phyloP scores from a whole-genome alignment of 2,888 invertebrate species.

The Coremacera marginata region DNA sequence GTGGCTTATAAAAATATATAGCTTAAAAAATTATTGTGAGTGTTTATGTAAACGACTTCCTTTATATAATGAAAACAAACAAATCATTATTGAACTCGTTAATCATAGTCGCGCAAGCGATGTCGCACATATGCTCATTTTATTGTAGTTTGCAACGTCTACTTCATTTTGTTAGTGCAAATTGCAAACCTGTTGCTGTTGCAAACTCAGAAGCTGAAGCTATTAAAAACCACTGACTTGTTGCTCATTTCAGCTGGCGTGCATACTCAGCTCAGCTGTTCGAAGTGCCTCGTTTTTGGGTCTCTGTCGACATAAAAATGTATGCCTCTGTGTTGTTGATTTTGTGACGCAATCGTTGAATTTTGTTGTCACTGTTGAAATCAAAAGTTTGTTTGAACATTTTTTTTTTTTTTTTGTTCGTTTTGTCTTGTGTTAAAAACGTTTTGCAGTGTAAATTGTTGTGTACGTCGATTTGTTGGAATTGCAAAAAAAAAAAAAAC shows the following conservation, averaged over 20 bases:
- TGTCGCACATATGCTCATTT: too few relatives aligned
- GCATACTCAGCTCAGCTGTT: constrained; percentile 7
- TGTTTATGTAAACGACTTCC: too few relatives aligned
- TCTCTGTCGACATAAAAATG: neutral
- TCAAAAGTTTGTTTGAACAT: constrained; percentile 45
- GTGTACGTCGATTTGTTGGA: too few relatives aligned
- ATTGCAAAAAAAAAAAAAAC: constrained; percentile 40
- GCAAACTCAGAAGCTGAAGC: neutral
- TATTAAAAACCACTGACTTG: too few relatives aligned
- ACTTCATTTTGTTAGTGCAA: too few relatives aligned
- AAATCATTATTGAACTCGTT: too few relatives aligned
- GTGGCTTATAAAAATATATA: too few relatives aligned
- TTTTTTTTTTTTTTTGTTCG: constrained; percentile 4
- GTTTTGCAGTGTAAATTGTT: neutral
- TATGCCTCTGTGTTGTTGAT: constrained; percentile 40
- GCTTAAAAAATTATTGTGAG: too few relatives aligned
- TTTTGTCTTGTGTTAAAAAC: neutral
- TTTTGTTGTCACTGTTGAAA: constrained; percentile 45
- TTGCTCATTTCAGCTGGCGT: neutral
- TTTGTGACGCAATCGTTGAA: constrained; percentile 58
- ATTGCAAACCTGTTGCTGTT: neutral
- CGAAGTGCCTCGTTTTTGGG: neutral
- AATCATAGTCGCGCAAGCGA: too few relatives aligned
- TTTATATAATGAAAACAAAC: too few relatives aligned
- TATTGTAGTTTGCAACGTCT: too few relatives aligned